Base-by-base conservation (phyloP, 2,797 vertebrate species). In the Peromyscus attwateri region DNA sequence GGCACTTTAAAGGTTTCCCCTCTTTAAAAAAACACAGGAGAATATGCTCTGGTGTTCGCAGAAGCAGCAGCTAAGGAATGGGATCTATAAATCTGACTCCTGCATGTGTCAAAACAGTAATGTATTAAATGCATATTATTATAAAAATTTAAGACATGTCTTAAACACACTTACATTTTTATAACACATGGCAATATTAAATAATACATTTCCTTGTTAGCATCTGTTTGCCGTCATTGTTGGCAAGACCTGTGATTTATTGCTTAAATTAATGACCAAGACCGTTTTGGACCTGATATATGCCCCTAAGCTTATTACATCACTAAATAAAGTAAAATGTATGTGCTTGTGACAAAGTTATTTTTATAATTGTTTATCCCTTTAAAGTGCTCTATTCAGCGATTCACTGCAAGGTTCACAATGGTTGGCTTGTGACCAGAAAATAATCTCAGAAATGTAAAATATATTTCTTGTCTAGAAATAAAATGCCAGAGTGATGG, bases 191-290 rank as follows among this genome's bases (percentile, higher is more conserved):
- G 97, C 98, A 97, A 98, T 98, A 98, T 98, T 98, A 98, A 98
- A 98, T 98, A 98, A 98, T 98, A 98, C 96, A 98, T 98, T 98
- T 98, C 98, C 98, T 98, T 98, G 98, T 99, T 98, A 99, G 98
- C 98, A 98, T 99, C 98, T 99, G 98, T 98, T 99, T 98, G 97
- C 98, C 98, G 98, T 98, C 98, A 97, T 97, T 98, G 98, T 98
- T 98, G 98, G 97, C 98, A 98, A 98, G 96, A 96, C 95, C 96
- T 98, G 52, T 98, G 98, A 99, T 99, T 98, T 98, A 99, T 99
- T 98, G 96, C 97, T 97, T 98, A 98, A 98, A 98, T 98, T 98
- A 99, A 99, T 98, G 98, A 98, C 98, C 98, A 93, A 97, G 98
- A 97, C 98, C 96, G 97, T 98, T 99, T 99, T 98, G 97, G 96